Conservation (phyloP, 30 jellyfish, hydroid and myxozoan species). For the Hydractinia echinata region DNA sequence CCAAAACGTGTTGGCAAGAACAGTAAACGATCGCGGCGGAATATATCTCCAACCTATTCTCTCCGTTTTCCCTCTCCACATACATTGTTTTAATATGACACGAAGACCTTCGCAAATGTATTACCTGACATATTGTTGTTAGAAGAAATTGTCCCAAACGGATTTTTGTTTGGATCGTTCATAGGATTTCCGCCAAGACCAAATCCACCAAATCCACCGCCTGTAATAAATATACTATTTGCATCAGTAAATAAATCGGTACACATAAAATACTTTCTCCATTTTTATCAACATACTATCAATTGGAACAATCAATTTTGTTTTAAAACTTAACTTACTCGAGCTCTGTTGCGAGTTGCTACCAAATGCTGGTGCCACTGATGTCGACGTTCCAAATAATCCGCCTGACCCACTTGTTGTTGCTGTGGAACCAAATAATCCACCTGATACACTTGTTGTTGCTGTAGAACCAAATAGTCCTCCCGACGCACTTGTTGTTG, state of each 20-base stretch:
- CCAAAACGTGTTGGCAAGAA: too few relatives aligned
- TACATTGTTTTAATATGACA: background rate
- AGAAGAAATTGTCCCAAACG: slow-evolving; percentile 76
- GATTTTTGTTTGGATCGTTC: slow-evolving; percentile 85
- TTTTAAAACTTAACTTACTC: background rate
- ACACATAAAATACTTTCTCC: too few relatives aligned
- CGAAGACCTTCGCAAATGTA: background rate
- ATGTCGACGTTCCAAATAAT: slow-evolving; percentile 35
- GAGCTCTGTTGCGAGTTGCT: background rate
- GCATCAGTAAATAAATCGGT: background rate
- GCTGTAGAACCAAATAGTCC: slow-evolving; percentile 39
- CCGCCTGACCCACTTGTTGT: slow-evolving; percentile 27
- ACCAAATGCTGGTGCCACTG: slow-evolving; percentile 9
- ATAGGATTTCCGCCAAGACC: slow-evolving; percentile 97
- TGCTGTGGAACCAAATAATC: slow-evolving; percentile 39
- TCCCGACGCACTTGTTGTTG: slow-evolving; percentile 18
- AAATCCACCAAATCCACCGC: slow-evolving; percentile 61
- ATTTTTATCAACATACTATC: too few relatives aligned
- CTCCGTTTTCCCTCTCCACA: background rate
- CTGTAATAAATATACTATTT: background rate
- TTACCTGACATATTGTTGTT: background rate
- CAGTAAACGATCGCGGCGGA: background rate
- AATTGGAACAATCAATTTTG: background rate
- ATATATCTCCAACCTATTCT: background rate
- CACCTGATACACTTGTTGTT: slow-evolving; percentile 3